Evolutionary conservation across 2,113 vertebrate genomes (phyloP).

Genomic region (Scartelaos histophorus): DNA sequence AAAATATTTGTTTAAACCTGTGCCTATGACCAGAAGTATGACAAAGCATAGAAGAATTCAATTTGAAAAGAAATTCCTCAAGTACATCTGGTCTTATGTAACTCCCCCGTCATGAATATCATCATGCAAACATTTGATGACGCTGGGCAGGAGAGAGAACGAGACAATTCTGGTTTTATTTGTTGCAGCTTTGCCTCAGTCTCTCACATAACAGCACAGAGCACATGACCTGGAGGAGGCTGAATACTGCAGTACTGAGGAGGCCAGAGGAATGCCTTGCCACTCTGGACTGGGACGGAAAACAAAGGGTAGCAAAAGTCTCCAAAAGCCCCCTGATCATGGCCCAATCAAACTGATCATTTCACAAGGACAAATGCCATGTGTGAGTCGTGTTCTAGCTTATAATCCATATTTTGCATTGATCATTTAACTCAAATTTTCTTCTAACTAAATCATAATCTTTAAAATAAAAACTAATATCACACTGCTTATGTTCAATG

Average conservation of each 20-base stretch:
- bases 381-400: neutral
- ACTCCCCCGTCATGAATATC: neutral
- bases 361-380: neutral
- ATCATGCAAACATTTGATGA: conserved; percentile 22
- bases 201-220: conserved; percentile 10
- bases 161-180: conserved; percentile 29
- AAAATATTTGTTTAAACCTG: neutral
- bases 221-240: conserved; percentile 70
- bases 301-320: neutral
- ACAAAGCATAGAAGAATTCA: neutral
- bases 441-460: too few relatives aligned
- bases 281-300: neutral
- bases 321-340: neutral
- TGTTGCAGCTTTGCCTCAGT: conserved; percentile 12
- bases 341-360: neutral
- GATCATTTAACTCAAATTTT: too few relatives aligned
- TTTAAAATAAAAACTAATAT: too few relatives aligned
- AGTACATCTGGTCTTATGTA: neutral
- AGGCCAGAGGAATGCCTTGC: conserved; percentile 70
- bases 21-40: neutral
- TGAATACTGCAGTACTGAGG: conserved; percentile 49
- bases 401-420: too few relatives aligned
- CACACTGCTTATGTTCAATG: neutral
- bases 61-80: neutral
- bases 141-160: neutral